A percentile compares a stretch with the other conserved stretches of the same genome.
Conservation (phyloP, 2,888 invertebrate genomes). For the Cistogaster globosa region DNA sequence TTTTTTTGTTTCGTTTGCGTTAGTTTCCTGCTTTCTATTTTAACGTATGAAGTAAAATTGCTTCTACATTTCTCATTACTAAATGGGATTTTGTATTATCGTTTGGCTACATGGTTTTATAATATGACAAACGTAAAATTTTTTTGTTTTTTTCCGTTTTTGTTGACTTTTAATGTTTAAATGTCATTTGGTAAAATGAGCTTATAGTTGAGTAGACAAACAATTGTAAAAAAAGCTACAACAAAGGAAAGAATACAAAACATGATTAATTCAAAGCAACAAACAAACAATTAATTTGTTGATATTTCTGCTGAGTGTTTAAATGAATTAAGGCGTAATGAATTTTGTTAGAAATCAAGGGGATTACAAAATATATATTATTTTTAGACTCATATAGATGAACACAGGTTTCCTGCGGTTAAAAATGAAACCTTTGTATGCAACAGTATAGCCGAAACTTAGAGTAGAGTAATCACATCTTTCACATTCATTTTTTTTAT, state of each 20-base stretch:
- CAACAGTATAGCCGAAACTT: too few species aligned
- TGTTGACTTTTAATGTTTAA: conserved; percentile 23
- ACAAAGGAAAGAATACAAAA: conserved; percentile 14
- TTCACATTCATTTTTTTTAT: too few species aligned
- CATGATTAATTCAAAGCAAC: neutral
- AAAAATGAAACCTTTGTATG: too few species aligned
- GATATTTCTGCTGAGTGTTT: conserved; percentile 8
- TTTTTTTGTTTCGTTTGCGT: neutral
- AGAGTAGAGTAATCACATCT: too few species aligned
- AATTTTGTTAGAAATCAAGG: too few species aligned
- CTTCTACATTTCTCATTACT: conserved; percentile 25
- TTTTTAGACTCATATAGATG: too few species aligned
- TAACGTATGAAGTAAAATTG: neutral
- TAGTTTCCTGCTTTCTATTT: neutral
- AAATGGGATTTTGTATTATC: conserved; percentile 37
- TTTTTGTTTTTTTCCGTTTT: conserved; percentile 2
- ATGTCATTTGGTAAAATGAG: conserved; percentile 37
- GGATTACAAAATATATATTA: too few species aligned
- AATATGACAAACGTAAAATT: conserved; percentile 2
- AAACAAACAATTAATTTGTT: conserved; percentile 55
- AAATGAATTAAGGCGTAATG: too few species aligned
- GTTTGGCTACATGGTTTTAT: conserved; percentile 41
- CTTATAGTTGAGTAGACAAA: conserved; percentile 26
- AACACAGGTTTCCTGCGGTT: too few species aligned
- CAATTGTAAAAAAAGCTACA: neutral